These are phyloP conservation scores for Dipodomys merriami DNA, from an alignment of 2,113 vertebrate genomes.

Conservation along the genomic window DNA sequence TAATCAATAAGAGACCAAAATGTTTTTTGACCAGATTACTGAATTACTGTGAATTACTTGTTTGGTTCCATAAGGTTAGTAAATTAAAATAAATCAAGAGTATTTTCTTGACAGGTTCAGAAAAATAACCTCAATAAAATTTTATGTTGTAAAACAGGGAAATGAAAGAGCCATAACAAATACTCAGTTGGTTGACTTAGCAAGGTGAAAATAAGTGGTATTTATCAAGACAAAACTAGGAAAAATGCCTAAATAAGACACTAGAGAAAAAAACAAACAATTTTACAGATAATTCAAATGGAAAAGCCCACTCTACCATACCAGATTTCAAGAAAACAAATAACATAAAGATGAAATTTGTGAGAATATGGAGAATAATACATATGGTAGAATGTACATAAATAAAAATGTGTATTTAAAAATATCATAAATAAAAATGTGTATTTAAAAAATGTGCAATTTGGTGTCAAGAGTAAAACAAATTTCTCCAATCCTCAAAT, in stretches of 20 bases:
- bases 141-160: conserved; percentile 1
- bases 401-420: too few species aligned
- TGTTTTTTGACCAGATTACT: not conserved
- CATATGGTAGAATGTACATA: not conserved
- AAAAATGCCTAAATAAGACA: conserved; percentile 44
- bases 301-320: conserved; percentile 13
- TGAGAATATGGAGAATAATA: not conserved
- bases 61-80: conserved; percentile 1
- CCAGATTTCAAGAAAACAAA: conserved; percentile 52
- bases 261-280: not conserved
- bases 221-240: not conserved
- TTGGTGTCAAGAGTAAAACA: conserved; percentile 3
- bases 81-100: not conserved
- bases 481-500: not conserved
- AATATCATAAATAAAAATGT: not conserved
- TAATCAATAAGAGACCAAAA: conserved; percentile 4
- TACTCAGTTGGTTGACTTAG: not conserved
- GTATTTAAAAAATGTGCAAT: not conserved
- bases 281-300: conserved; percentile 35
- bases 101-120: conserved; percentile 49
- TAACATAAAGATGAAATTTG: conserved; percentile 41
- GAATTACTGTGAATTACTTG: conserved; percentile 51
- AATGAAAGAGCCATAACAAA: not conserved
- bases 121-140: conserved; percentile 59
- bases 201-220: not conserved